phyloP scores from a whole-genome alignment of 1,140 invertebrate species.

The Phthorimaea operculella region DNA sequence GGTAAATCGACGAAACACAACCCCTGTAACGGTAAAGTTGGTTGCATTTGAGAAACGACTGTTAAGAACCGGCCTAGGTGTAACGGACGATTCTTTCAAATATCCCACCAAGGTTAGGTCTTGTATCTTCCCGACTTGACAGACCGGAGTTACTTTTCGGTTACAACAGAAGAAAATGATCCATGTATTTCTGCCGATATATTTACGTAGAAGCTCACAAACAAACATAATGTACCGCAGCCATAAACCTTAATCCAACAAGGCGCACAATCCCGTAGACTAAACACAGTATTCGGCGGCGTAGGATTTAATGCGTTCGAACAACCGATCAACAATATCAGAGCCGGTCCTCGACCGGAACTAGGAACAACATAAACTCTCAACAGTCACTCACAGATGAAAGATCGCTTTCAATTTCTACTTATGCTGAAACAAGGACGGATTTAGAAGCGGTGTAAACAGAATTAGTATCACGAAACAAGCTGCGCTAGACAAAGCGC shows the following conservation, averaged over 20 bases:
- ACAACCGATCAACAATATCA: constrained; percentile 12
- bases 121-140: neutral
- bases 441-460: too few relatives aligned
- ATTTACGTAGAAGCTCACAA: constrained; percentile 23
- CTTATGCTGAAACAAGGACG: neutral
- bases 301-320: constrained; percentile 18
- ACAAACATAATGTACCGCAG: constrained; percentile 21
- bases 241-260: constrained; percentile 32
- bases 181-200: neutral
- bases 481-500: too few relatives aligned
- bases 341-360: neutral
- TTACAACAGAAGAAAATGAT: neutral
- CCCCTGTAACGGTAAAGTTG: constrained; percentile 27
- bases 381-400: neutral
- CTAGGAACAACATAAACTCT: neutral
- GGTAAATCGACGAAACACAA: constrained; percentile 22
- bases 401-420: neutral
- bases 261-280: constrained; percentile 28
- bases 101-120: neutral
- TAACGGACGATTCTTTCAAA: constrained; percentile 1
- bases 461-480: too few relatives aligned
- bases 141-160: neutral
- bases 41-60: constrained; percentile 20
- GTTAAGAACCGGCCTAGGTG: constrained; percentile 20
- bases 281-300: constrained; percentile 26